Conservation (phyloP, 2,113 vertebrate genomes). For the Amblyopsis rosae region DNA sequence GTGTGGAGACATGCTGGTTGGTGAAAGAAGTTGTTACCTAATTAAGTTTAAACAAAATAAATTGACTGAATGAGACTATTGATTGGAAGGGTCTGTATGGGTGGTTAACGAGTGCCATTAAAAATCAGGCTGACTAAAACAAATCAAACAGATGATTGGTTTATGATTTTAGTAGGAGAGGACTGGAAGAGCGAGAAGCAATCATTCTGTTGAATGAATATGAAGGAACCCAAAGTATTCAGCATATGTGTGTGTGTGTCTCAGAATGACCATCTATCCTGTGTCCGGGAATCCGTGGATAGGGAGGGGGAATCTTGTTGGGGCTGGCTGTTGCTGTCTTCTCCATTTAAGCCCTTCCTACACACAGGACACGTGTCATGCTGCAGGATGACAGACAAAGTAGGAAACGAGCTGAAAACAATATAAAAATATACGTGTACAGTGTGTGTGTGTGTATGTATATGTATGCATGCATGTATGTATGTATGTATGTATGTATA, state of each 20-base stretch:
- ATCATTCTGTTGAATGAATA: constrained; percentile 44
- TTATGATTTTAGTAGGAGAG: constrained; percentile 3
- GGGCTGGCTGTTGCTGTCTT: constrained; percentile 84
- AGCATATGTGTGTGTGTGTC: constrained; percentile 35
- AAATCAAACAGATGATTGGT: too few relatives aligned
- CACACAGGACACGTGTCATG: constrained; percentile 98
- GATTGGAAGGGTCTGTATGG: too few relatives aligned
- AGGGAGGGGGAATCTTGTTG: constrained; percentile 76
- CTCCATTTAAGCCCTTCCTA: constrained; percentile 92
- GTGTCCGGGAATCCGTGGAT: constrained; percentile 81
- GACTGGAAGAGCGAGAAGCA: constrained; percentile 37
- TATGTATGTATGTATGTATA: background rate
- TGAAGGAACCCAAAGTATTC: constrained; percentile 26
- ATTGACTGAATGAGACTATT: too few relatives aligned
- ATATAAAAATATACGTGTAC: background rate
- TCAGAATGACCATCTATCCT: constrained; percentile 96
- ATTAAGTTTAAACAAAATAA: too few relatives aligned
- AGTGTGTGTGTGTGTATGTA: background rate
- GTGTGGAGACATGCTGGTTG: constrained; percentile 16
- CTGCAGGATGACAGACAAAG: constrained; percentile 68
- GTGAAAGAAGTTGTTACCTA: background rate
- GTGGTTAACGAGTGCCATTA: too few relatives aligned
- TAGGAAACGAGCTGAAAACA: constrained; percentile 6
- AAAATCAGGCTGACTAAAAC: too few relatives aligned
- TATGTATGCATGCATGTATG: background rate